Conservation (phyloP, 2,113 vertebrate species). For the Aegotheles bennettii region DNA sequence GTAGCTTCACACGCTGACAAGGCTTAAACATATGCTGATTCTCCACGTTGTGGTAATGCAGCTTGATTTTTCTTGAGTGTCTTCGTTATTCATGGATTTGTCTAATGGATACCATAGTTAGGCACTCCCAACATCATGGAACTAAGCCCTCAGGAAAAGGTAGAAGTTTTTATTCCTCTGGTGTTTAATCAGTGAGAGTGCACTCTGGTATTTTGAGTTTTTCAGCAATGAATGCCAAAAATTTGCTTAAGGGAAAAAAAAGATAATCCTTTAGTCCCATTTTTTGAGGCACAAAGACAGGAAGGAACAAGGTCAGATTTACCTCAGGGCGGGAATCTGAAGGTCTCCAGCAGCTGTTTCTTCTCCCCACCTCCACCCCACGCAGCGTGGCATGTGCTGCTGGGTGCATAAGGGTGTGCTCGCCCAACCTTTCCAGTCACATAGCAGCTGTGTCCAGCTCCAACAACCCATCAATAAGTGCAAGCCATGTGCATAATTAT, state of each 20-base stretch:
- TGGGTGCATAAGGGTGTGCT: neutral
- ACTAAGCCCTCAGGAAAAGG: neutral
- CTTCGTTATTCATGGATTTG: neutral
- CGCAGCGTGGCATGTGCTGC: accelerated
- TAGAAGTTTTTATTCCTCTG: neutral
- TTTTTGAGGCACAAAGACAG: neutral
- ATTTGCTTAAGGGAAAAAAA: neutral
- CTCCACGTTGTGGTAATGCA: neutral
- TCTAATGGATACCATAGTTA: neutral
- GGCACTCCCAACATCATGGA: neutral
- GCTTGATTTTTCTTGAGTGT: neutral
- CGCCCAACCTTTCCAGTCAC: neutral
- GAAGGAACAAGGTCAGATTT: neutral
- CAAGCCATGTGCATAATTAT: neutral
- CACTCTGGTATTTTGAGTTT: neutral
- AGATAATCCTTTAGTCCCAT: neutral
- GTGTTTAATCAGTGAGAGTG: neutral
- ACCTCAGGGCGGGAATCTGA: neutral
- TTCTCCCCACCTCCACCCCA: neutral
- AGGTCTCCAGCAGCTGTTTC: neutral
- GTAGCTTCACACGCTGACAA: neutral
- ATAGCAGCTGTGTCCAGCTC: neutral
- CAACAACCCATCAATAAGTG: neutral
- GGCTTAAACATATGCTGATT: neutral
- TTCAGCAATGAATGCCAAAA: neutral